These are phyloP conservation scores for Ellobius talpinus DNA, from an alignment of 2,113 vertebrate genomes.

Conservation along the genomic window DNA sequence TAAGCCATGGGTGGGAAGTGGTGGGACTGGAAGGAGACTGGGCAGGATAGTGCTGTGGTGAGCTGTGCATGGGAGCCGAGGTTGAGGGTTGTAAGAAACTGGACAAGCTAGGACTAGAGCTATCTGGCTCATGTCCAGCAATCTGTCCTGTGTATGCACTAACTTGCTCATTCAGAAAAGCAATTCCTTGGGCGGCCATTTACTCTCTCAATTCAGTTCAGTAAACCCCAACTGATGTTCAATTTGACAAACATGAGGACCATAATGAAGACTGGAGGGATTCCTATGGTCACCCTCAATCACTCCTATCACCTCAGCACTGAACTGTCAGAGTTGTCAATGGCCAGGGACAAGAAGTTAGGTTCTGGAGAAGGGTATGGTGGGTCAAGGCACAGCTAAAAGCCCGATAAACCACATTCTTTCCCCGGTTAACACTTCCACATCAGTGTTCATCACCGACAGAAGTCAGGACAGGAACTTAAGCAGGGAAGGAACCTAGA, in stretches of 20 bases:
- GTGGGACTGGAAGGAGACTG: background rate
- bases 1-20: background rate
- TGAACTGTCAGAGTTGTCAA: background rate
- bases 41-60: background rate
- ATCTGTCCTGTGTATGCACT: background rate
- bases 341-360: background rate
- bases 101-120: background rate
- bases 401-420: background rate
- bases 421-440: background rate
- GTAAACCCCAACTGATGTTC: background rate
- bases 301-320: background rate
- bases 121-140: too few relatives aligned
- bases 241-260: background rate
- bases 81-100: background rate
- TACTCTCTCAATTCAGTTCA: background rate
- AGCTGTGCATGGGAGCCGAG: background rate
- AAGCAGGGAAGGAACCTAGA: background rate
- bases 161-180: rapidly evolving
- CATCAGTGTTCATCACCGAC: background rate
- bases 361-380: background rate
- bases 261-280: background rate
- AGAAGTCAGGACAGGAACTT: background rate
- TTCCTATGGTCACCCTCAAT: rapidly evolving
- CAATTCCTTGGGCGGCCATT: background rate
- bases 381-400: background rate